A percentile compares a stretch with the other conserved stretches of the same genome.
Conservation (phyloP, 2,797 vertebrate genomes). For the Cephalopachus bancanus region DNA sequence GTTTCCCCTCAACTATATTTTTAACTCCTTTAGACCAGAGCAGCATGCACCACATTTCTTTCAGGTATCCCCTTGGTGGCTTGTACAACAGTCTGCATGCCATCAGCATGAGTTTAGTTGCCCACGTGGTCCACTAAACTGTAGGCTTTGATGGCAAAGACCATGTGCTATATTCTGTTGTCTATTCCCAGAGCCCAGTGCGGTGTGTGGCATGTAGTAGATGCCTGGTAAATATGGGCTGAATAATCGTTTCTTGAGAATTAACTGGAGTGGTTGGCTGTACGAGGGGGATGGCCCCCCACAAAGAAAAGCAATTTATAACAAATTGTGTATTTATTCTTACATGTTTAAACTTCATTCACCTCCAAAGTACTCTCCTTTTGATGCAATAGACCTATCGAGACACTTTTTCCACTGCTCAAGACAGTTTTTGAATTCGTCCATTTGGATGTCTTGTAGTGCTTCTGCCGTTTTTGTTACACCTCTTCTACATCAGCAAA, state of each 20-base stretch:
- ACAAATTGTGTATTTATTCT: too few relatives aligned
- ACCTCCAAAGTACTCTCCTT: too few relatives aligned
- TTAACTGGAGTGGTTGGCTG: neutral
- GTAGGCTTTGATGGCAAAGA: neutral
- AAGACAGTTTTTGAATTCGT: too few relatives aligned
- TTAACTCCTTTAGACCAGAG: neutral
- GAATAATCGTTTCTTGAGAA: neutral
- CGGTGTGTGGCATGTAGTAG: neutral
- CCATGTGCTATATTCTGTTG: neutral
- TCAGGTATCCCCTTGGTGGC: neutral
- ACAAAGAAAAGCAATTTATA: too few relatives aligned
- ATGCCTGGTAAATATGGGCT: neutral
- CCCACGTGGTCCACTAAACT: neutral
- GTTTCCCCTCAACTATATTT: neutral
- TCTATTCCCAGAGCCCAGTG: neutral
- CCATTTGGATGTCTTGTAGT: too few relatives aligned
- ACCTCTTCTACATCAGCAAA: too few relatives aligned
- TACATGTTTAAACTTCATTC: too few relatives aligned
- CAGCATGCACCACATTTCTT: neutral
- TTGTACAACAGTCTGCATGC: accelerated
- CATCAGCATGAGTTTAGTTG: neutral
- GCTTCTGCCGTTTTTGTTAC: too few relatives aligned
- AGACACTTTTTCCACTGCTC: too few relatives aligned
- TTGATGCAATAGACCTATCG: too few relatives aligned
- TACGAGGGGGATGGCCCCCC: too few relatives aligned